Conservation (phyloP, 2,888 invertebrate species). For the Actias luna region DNA sequence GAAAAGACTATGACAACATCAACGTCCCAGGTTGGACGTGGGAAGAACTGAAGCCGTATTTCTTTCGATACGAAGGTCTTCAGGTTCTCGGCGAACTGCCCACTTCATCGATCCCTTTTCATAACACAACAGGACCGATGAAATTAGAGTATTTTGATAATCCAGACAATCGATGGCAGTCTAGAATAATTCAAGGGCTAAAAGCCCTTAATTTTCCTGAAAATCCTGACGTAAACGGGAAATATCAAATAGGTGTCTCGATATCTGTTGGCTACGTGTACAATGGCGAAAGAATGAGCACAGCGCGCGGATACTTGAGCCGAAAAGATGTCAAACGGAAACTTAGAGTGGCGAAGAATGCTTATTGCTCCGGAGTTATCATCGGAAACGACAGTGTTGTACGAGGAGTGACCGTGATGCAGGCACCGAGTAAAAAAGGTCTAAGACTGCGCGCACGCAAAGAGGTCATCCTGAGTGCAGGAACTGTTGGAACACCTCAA, state of each 20-base stretch:
- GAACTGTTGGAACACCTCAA: slow-evolving; percentile 55
- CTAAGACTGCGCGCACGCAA: slow-evolving; percentile 41
- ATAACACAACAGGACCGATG: slow-evolving; percentile 54
- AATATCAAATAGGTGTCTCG: slow-evolving; percentile 55
- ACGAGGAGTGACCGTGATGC: slow-evolving; percentile 44
- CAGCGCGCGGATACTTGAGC: slow-evolving; percentile 52
- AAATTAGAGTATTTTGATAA: slow-evolving; percentile 46
- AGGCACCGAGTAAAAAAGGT: slow-evolving; percentile 18
- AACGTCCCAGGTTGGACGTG: slow-evolving; percentile 54
- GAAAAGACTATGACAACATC: slow-evolving; percentile 47
- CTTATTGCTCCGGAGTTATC: slow-evolving; percentile 50
- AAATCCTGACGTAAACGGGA: slow-evolving; percentile 55
- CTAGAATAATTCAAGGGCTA: slow-evolving; percentile 41
- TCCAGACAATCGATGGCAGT: slow-evolving; percentile 51
- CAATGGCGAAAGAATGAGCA: slow-evolving; percentile 50
- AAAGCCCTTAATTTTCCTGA: slow-evolving; percentile 41
- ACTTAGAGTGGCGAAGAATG: slow-evolving; percentile 45
- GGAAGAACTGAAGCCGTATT: slow-evolving; percentile 54
- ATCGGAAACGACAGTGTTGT: slow-evolving; percentile 43
- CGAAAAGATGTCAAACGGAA: slow-evolving; percentile 35
- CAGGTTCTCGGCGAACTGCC: slow-evolving; percentile 43
- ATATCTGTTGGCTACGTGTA: slow-evolving; percentile 47
- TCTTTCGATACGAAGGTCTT: slow-evolving; percentile 55
- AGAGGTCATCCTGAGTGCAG: slow-evolving; percentile 61
- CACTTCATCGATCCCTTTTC: slow-evolving; percentile 45